Evolutionary conservation across 2,113 vertebrate genomes (phyloP), one percentile per base, ranked within the genome.

Genomic region (Stigmatopora argus): DNA sequence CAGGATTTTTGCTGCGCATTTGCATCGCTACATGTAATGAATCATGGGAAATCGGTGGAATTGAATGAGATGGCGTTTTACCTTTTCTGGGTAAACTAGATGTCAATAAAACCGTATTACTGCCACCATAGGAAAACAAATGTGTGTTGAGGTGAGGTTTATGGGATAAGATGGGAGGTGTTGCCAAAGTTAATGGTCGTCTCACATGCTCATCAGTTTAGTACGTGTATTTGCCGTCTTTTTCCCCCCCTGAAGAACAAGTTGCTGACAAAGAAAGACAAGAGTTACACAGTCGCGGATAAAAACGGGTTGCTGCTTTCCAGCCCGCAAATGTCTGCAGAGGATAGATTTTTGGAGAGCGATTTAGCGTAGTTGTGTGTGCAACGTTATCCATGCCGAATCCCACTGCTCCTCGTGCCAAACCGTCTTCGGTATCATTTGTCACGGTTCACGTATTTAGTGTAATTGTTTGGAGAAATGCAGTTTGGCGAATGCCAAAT

Each of bases 251-350:
- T 34, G 58, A 41, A 75, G 76, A 62, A 75, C 70, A 79, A 70
- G 57, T 79, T 82, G 81, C 82, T 85, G 81, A 83, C 57, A 41
- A 74, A 70, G 60, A 67, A 48, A 73, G 69, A 79, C 71, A 63
- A 62, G 65, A 55, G n/a, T 59, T 59, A 65, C 72, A 66, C 65
- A 46, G 57, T 71, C 35, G 41, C 4, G 69, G 13, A 46, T 49
- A 70, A 56, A 34, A 38, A 18, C 15, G 75, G 60, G 48, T 48
- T 21, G 21, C 18, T 18, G 60, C 67, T 69, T 61, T 77, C 60
- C 70, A 58, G 58, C 69, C 52, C 78, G 70, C 66, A 69, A 53
- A 74, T 69, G 47, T 64, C 57, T 77, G 51, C 77, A 74, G 63
- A 76, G 71, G 69, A 71, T 44, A 69, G 66, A 21, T 70, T 70